phyloP scores from a whole-genome alignment of 2,113 vertebrate species.

The Brevimyrus niger region DNA sequence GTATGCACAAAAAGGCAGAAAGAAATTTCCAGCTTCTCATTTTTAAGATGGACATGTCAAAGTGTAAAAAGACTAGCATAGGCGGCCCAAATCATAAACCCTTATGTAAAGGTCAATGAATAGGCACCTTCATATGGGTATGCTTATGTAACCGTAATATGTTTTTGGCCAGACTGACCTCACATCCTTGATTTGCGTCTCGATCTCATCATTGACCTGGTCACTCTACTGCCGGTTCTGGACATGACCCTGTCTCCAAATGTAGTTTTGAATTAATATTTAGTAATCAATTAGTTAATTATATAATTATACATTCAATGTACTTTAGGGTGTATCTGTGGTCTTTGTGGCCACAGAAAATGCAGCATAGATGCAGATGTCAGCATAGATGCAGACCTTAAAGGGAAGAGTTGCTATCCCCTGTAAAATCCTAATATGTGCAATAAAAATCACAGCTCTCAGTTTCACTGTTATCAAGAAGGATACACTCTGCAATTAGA shows the following conservation, averaged over 20 bases:
- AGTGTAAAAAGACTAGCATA: not conserved
- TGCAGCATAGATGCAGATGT: not conserved
- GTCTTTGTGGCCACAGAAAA: not conserved
- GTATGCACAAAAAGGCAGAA: not conserved
- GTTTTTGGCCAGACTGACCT: too few relatives aligned
- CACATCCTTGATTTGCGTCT: not conserved
- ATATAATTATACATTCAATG: too few relatives aligned
- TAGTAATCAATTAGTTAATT: too few relatives aligned
- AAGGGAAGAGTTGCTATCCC: not conserved
- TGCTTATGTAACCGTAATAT: too few relatives aligned
- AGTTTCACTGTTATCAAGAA: too few relatives aligned
- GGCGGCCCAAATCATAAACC: not conserved
- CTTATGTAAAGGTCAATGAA: too few relatives aligned
- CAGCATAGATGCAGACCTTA: too few relatives aligned
- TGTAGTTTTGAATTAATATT: not conserved
- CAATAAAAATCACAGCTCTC: too few relatives aligned
- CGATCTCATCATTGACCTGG: not conserved
- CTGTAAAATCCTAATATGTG: not conserved
- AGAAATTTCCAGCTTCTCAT: not conserved
- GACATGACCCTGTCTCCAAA: not conserved
- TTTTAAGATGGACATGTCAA: not conserved
- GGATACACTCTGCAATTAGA: constrained; percentile 2
- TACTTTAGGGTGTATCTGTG: too few relatives aligned
- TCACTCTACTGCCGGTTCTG: not conserved
- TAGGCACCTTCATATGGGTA: too few relatives aligned